These are phyloP conservation scores for Chroicocephalus ridibundus DNA, from an alignment of 2,113 vertebrate species.

Conservation along the genomic window DNA sequence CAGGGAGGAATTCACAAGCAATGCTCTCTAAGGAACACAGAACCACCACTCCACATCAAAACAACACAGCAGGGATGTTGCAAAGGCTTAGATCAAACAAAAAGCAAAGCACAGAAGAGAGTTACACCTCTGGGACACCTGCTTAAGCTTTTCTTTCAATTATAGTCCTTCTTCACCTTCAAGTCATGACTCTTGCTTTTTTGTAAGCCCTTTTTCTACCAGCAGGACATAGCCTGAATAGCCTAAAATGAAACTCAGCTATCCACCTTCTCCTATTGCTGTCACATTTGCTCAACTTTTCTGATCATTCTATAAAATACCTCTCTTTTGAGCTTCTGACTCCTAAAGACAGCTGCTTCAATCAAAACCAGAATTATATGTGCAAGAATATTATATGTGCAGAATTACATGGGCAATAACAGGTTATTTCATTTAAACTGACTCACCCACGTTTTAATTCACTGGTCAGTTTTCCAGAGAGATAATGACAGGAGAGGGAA, in stretches of 20 bases:
- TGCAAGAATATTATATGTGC: neutral
- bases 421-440: neutral
- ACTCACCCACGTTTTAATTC: neutral
- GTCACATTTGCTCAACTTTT: neutral
- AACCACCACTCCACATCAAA: neutral
- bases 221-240: neutral
- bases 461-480: neutral
- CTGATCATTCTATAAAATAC: neutral
- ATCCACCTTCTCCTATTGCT: neutral
- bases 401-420: neutral
- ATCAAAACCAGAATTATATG: neutral
- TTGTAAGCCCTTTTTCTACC: neutral
- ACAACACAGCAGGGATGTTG: neutral
- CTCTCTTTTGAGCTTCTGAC: neutral
- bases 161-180: neutral
- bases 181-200: neutral
- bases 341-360: neutral
- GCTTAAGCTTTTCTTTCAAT: neutral
- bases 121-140: neutral
- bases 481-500: neutral
- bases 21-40: neutral
- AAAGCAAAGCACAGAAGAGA: neutral
- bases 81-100: neutral
- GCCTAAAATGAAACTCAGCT: neutral
- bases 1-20: neutral